phyloP scores from a whole-genome alignment of 2,888 invertebrate genomes.

The Lampropteryx suffumata region DNA sequence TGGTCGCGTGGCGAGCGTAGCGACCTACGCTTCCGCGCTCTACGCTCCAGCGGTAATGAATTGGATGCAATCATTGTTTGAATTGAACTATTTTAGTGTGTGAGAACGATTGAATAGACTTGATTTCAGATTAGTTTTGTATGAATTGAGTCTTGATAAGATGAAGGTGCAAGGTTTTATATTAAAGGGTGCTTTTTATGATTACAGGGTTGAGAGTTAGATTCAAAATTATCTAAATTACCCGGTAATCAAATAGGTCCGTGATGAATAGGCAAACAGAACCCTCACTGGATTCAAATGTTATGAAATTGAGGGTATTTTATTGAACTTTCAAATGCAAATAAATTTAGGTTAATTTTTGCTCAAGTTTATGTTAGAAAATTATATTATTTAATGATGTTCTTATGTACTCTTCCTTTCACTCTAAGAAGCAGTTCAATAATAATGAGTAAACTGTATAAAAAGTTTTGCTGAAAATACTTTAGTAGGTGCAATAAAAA shows the following conservation, averaged over 20 bases:
- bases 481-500: slow-evolving; percentile 11
- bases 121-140: slow-evolving; percentile 21
- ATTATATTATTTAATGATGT: too few species aligned
- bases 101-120: slow-evolving; percentile 35
- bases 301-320: too few species aligned
- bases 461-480: background rate
- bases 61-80: slow-evolving; percentile 65
- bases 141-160: slow-evolving; percentile 14
- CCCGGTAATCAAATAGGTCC: slow-evolving; percentile 1
- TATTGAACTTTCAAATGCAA: too few species aligned
- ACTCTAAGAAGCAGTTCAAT: too few species aligned
- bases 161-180: slow-evolving; percentile 24
- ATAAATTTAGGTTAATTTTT: too few species aligned
- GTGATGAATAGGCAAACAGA: background rate
- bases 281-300: background rate
- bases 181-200: slow-evolving; percentile 17
- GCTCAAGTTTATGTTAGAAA: too few species aligned
- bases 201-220: slow-evolving; percentile 16
- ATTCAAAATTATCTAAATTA: slow-evolving; percentile 8
- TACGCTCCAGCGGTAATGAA: slow-evolving; percentile 62
- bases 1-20: slow-evolving; percentile 35
- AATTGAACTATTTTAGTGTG: slow-evolving; percentile 44
- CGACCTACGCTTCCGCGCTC: slow-evolving; percentile 47
- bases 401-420: too few species aligned
- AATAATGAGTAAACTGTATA: background rate